Conservation (phyloP, 1,140 invertebrate species). For the Drosophila watanabei region DNA sequence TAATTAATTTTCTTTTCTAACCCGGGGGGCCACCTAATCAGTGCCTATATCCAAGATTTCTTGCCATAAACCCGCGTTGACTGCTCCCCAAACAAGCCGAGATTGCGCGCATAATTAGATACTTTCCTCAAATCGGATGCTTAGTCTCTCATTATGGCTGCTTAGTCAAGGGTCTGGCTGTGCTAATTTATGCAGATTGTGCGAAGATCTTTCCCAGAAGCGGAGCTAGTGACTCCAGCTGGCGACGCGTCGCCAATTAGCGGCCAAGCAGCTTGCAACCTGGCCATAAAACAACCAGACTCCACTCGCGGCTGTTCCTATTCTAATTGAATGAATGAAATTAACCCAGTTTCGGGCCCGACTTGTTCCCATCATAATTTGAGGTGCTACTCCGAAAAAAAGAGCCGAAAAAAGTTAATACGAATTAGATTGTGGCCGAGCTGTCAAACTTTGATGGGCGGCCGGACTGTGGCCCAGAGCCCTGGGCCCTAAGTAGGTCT, state of each 20-base stretch:
- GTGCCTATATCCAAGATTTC: conserved; percentile 12
- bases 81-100: conserved; percentile 27
- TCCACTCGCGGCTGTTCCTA: conserved; percentile 42
- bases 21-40: conserved; percentile 5
- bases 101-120: conserved; percentile 38
- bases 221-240: conserved; percentile 40
- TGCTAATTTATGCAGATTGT: conserved; percentile 67
- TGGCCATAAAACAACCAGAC: conserved; percentile 56
- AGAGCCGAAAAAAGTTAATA: conserved; percentile 53
- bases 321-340: conserved; percentile 84
- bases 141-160: conserved; percentile 36
- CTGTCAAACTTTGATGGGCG: conserved; percentile 65
- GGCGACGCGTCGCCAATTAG: conserved; percentile 72
- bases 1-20: conserved; percentile 28
- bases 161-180: conserved; percentile 41
- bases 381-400: conserved; percentile 31
- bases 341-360: conserved; percentile 72
- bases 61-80: conserved; percentile 21
- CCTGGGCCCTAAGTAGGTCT: conserved; percentile 42
- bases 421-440: conserved; percentile 63
- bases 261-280: conserved; percentile 50
- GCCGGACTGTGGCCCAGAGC: conserved; percentile 20
- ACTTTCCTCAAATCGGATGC: conserved; percentile 42
- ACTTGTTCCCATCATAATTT: conserved; percentile 71
- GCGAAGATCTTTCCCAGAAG: conserved; percentile 65